Percentiles rank a stretch among this genome's conserved stretches.
phyloP scores from a whole-genome alignment of 2,113 vertebrate genomes.

The Indicator maculatus region DNA sequence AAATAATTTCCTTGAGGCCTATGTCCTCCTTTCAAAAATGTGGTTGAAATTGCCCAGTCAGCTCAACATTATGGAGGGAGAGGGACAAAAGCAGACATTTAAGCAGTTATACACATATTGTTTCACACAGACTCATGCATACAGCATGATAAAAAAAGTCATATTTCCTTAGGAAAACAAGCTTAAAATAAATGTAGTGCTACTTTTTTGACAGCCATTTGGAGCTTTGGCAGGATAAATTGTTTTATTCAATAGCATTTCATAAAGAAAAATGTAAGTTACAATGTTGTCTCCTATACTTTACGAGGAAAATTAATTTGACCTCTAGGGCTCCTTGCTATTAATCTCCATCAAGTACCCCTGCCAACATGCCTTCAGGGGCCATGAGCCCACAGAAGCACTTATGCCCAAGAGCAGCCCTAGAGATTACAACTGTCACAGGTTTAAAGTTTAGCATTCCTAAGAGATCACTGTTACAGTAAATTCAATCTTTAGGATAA shows the following conservation, averaged over 20 bases:
- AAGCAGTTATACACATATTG: neutral
- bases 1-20: constrained; percentile 19
- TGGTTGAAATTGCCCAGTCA: neutral
- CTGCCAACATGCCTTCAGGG: neutral
- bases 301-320: constrained; percentile 38
- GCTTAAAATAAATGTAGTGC: constrained; percentile 27
- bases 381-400: neutral
- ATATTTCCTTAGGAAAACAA: constrained; percentile 41
- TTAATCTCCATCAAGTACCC: constrained; percentile 34
- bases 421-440: neutral
- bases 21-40: constrained; percentile 10
- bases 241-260: constrained; percentile 26
- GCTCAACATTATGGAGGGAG: neutral
- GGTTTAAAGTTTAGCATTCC: neutral
- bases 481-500: constrained; percentile 5
- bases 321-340: constrained; percentile 3
- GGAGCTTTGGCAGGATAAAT: constrained; percentile 31
- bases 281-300: neutral
- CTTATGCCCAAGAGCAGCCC: neutral
- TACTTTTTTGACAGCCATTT: constrained; percentile 43
- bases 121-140: neutral
- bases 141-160: neutral
- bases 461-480: neutral
- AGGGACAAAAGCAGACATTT: constrained; percentile 26
- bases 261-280: constrained; percentile 14